Percentiles rank a stretch among this genome's conserved stretches.
phyloP scores from a whole-genome alignment of 2,797 vertebrate species.

The Myotis findleyi region DNA sequence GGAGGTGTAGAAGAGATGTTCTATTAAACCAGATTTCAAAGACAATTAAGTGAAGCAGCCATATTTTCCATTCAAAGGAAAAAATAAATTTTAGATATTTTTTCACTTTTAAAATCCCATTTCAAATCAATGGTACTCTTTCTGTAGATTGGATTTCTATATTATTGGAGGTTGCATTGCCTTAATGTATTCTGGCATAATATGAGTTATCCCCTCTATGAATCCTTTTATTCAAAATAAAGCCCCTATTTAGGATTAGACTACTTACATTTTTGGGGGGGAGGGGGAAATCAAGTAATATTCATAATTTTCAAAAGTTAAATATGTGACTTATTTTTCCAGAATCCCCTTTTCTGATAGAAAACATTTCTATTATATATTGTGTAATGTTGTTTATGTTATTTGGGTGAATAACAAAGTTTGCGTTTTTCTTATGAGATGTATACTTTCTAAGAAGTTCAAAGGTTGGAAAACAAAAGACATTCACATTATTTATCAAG shows the following conservation, averaged over 20 bases:
- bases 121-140: constrained; percentile 36
- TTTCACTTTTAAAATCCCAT: constrained; percentile 18
- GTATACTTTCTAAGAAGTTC: background rate
- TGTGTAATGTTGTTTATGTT: background rate
- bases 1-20: constrained; percentile 39
- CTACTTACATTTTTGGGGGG: background rate
- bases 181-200: background rate
- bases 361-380: background rate
- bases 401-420: background rate
- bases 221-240: constrained; percentile 26
- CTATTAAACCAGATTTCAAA: constrained; percentile 61
- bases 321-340: background rate
- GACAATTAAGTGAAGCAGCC: constrained; percentile 45
- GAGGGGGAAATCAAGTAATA: background rate
- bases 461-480: background rate
- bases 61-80: constrained; percentile 51
- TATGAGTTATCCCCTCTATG: background rate
- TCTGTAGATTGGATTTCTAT: background rate
- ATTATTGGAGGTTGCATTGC: background rate
- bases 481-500: background rate
- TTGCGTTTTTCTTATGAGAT: background rate
- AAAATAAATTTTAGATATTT: constrained; percentile 65
- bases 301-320: constrained; percentile 26
- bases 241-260: background rate
- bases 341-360: background rate